Evolutionary conservation across 2,113 vertebrate genomes (phyloP).

Genomic region (Alosa alosa): DNA sequence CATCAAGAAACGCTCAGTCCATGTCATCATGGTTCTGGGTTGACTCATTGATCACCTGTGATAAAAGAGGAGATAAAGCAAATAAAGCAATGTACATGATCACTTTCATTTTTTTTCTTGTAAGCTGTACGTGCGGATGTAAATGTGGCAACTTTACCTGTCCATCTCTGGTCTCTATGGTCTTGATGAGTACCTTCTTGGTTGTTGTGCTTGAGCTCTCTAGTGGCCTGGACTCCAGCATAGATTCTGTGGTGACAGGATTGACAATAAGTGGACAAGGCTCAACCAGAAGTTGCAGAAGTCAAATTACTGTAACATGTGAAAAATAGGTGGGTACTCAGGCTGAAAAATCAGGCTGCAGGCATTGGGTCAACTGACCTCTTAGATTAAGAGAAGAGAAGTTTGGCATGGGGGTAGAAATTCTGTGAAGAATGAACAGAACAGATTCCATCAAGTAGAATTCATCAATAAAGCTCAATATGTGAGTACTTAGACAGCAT

Average conservation of each 20-base stretch:
- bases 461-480: not conserved
- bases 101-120: not conserved
- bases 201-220: constrained; percentile 55
- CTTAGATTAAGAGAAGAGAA: constrained; percentile 86
- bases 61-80: not conserved
- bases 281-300: not conserved
- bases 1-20: constrained; percentile 44
- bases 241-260: constrained; percentile 54
- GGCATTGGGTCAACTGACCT: constrained; percentile 68
- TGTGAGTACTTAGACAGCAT: not conserved
- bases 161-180: constrained; percentile 72
- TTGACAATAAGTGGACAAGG: not conserved
- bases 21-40: constrained; percentile 69
- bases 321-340: not conserved
- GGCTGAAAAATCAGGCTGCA: not conserved
- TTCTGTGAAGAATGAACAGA: constrained; percentile 68
- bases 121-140: not conserved
- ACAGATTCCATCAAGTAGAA: not conserved
- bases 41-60: constrained; percentile 71
- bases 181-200: constrained; percentile 75
- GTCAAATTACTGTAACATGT: not conserved
- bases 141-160: constrained; percentile 55
- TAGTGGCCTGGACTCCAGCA: constrained; percentile 61
- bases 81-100: not conserved
- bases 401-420: constrained; percentile 83